Evolutionary conservation across 2,888 invertebrate genomes (phyloP), one percentile per base, ranked within the genome.

Genomic region (Xestia c-nigrum): DNA sequence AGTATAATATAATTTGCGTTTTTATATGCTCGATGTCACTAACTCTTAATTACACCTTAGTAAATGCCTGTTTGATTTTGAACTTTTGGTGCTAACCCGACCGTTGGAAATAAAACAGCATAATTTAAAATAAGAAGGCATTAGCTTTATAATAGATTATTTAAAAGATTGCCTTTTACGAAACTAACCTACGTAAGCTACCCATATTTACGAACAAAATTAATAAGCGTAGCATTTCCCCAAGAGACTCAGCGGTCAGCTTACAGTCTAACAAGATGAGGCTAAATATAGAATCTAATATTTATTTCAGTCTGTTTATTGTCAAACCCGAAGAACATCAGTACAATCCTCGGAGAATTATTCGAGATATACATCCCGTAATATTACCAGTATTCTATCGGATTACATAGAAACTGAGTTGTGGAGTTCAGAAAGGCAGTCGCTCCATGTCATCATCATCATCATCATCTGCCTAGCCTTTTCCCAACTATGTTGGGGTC

Each of bases 171-270:
- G 24, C 6, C 57, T 24, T 24, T 59, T 59, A 59, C 31, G 31
- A 59, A 59, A 59, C 16, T 16, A 4, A 7, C 31, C 31, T 31
- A 16, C 6, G 0, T 24, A 57, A 16, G 57, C 24, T 57, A 14
- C 5, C 40, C 12, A 69, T 19, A 24, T 57, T 61, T 66, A 31
- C 14, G 14, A 73, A 64, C 46, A 57, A 64, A 72, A 73, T 38
- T 61, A 81, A 79, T 81, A 47, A 47, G 50, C 38, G n/a, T 64
- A 46, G 14, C 21, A 64, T 55, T 40, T 52, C 47, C 74, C 59
- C 38, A 19, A 61, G 38, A 66, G 65, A 46, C 5, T 52, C 5
- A 10, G 10, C n/a, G 65, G 40, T 81, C 74, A 73, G 57, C 65
- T 81, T 61, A 52, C 38, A 47, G 40, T 46, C 64, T 46, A 52